phyloP scores from a whole-genome alignment of 2,888 invertebrate species.

The Malacosoma neustria region DNA sequence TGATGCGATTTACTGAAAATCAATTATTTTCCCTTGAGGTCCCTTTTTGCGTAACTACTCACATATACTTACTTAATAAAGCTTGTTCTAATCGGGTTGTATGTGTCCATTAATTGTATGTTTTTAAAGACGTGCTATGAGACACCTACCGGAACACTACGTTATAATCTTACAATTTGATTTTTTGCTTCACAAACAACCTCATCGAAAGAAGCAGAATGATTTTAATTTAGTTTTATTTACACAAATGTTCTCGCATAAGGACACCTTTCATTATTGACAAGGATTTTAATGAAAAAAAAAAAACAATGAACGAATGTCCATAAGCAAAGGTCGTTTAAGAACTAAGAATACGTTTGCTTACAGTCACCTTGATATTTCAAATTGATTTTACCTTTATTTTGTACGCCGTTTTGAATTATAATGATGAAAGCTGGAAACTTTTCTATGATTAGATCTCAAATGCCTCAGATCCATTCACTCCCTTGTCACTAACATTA shows the following conservation, averaged over 20 bases:
- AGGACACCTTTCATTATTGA: conserved; percentile 59
- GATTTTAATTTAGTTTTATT: conserved; percentile 41
- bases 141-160: too few species aligned
- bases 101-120: too few species aligned
- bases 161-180: too few species aligned
- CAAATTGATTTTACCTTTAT: conserved; percentile 1
- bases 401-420: conserved; percentile 10
- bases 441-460: neutral
- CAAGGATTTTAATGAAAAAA: conserved; percentile 56
- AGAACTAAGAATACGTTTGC: conserved; percentile 46
- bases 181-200: conserved; percentile 9
- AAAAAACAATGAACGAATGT: conserved; percentile 55
- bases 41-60: too few species aligned
- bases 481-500: too few species aligned
- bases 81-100: too few species aligned
- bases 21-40: too few species aligned
- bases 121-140: too few species aligned
- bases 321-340: conserved; percentile 48
- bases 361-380: conserved; percentile 42
- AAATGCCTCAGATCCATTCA: too few species aligned
- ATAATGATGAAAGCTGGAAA: neutral
- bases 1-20: too few species aligned
- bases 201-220: conserved; percentile 8
- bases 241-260: conserved; percentile 49
- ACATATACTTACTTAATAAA: too few species aligned